Conservation (phyloP, 2,888 invertebrate genomes). For the Xanthia togata region DNA sequence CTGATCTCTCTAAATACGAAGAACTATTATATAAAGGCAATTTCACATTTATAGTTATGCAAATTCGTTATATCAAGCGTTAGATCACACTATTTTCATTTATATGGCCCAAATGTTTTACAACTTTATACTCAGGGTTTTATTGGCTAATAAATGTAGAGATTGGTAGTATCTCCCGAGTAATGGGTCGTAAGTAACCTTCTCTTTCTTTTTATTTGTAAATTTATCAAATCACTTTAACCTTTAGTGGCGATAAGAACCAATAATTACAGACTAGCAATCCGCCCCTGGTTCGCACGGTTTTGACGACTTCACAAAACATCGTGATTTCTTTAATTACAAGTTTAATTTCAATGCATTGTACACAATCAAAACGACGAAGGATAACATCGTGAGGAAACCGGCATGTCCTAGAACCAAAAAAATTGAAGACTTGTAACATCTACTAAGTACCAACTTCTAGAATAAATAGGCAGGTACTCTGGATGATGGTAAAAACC, state of each 20-base stretch:
- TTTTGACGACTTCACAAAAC: background rate
- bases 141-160: conserved; percentile 35
- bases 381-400: too few relatives aligned
- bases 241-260: background rate
- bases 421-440: too few relatives aligned
- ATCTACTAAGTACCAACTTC: too few relatives aligned
- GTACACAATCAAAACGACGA: too few relatives aligned
- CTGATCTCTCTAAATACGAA: background rate
- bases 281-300: background rate
- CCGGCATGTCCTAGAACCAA: too few relatives aligned
- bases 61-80: conserved; percentile 24
- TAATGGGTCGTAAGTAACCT: too few relatives aligned
- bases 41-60: conserved; percentile 30
- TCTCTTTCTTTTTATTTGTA: conserved; percentile 14
- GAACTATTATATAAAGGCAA: background rate
- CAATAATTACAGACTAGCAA: background rate
- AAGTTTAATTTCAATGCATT: background rate
- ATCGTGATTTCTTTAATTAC: background rate
- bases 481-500: background rate
- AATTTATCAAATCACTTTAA: conserved; percentile 2
- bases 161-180: conserved; percentile 24
- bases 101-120: conserved; percentile 37
- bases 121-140: conserved; percentile 20
- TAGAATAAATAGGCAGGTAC: too few relatives aligned
- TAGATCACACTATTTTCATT: conserved; percentile 35